Percentiles rank a stretch among this genome's conserved stretches.
Conservation (phyloP, 2,888 invertebrate genomes). For the Himalopsyche anomala region DNA sequence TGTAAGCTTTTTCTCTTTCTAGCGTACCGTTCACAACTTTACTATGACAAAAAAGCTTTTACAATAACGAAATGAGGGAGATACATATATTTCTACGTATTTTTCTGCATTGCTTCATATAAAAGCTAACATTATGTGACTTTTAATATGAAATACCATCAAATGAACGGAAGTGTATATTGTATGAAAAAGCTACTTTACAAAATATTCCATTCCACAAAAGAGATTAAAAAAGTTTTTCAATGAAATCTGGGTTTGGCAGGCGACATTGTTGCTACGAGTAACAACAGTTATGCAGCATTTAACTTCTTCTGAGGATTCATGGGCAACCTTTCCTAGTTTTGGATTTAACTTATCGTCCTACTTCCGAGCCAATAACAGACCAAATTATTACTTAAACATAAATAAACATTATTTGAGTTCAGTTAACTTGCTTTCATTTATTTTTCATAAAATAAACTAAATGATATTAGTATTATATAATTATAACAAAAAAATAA, state of each 20-base stretch:
- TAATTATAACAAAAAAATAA: too few species aligned
- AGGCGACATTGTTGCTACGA: slow-evolving; percentile 5
- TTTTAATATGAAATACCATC: slow-evolving; percentile 17
- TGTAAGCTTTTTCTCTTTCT: slow-evolving; percentile 27
- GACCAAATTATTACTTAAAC: too few species aligned
- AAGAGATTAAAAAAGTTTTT: slow-evolving; percentile 43
- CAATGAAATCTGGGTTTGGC: slow-evolving; percentile 29
- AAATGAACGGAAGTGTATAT: slow-evolving; percentile 27
- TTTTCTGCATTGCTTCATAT: neutral
- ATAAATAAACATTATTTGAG: too few species aligned
- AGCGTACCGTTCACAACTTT: neutral
- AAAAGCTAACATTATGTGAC: slow-evolving; percentile 1
- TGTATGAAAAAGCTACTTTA: slow-evolving; percentile 18
- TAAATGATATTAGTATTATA: too few species aligned
- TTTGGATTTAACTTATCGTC: too few species aligned
- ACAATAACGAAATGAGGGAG: slow-evolving; percentile 11
- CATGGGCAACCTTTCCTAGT: too few species aligned
- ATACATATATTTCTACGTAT: neutral
- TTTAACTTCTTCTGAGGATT: neutral
- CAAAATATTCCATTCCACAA: slow-evolving; percentile 11
- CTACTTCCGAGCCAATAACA: too few species aligned
- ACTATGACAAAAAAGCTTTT: slow-evolving; percentile 36
- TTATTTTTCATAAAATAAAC: too few species aligned
- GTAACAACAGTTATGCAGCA: slow-evolving; percentile 25
- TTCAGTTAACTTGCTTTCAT: too few species aligned